Percentiles rank a stretch among this genome's conserved stretches.
Evolutionary conservation across 2,113 vertebrate species (phyloP).

Genomic region (Zosterops hypoxanthus): DNA sequence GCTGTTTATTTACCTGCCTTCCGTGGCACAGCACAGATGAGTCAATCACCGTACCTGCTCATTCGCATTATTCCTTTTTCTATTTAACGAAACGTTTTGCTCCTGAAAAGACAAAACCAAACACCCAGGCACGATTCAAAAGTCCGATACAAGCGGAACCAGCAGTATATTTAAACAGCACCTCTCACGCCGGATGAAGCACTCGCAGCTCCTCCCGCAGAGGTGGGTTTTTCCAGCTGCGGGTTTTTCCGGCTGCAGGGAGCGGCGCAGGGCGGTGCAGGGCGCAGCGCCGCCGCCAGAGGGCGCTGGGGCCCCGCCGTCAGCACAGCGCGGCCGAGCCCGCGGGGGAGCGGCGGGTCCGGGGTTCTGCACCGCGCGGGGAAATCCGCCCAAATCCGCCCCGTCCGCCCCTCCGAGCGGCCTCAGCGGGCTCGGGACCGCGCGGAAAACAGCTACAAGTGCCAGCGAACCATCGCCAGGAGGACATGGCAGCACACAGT

Average conservation of each 20-base stretch:
- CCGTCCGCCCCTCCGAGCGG: neutral
- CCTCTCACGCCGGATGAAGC: rapidly evolving
- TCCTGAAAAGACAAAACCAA: neutral
- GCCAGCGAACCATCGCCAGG: neutral
- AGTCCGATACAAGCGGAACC: neutral
- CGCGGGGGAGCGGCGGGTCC: rapidly evolving
- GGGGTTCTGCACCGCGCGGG: rapidly evolving
- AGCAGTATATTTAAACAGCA: neutral
- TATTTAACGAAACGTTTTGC: neutral
- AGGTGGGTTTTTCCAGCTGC: neutral
- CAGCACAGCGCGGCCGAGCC: neutral
- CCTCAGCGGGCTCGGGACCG: rapidly evolving
- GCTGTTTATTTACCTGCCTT: neutral
- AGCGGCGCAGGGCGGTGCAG: neutral
- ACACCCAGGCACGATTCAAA: neutral
- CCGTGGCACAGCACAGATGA: neutral
- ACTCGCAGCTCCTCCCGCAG: neutral
- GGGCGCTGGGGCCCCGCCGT: neutral
- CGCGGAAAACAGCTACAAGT: rapidly evolving
- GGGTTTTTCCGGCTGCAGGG: neutral
- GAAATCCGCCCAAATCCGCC: neutral
- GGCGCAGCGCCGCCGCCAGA: neutral
- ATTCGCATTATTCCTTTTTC: neutral
- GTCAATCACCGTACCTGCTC: neutral
- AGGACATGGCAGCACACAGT: neutral